Evolutionary conservation across 2,888 invertebrate species (phyloP).

Genomic region (Amiota mariae): DNA sequence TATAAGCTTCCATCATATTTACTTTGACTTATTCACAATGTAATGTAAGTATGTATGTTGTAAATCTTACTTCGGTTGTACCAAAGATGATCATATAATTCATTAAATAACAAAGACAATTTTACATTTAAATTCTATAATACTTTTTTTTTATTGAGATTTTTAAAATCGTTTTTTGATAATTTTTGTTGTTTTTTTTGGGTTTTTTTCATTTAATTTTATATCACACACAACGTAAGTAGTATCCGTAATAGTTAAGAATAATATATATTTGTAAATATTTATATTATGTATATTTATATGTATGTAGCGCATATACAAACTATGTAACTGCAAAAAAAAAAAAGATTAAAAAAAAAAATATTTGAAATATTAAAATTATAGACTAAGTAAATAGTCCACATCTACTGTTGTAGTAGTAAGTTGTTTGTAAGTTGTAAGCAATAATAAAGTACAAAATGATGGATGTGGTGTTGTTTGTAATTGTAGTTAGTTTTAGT

Average conservation of each 20-base stretch:
- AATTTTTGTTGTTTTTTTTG: slow-evolving; percentile 57
- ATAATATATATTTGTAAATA: slow-evolving; percentile 40
- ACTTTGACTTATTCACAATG: too few species aligned
- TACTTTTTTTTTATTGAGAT: slow-evolving; percentile 68
- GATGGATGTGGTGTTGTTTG: too few species aligned
- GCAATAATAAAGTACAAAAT: too few species aligned
- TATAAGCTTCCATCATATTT: too few species aligned
- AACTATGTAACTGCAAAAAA: slow-evolving; percentile 19
- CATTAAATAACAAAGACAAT: too few species aligned
- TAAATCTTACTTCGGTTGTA: too few species aligned
- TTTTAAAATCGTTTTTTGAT: slow-evolving; percentile 61
- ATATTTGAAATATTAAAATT: neutral
- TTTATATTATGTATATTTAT: slow-evolving; percentile 29
- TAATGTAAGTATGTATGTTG: too few species aligned
- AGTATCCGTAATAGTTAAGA: too few species aligned
- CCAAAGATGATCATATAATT: too few species aligned
- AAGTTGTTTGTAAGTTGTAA: too few species aligned
- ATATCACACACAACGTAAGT: slow-evolving; percentile 70
- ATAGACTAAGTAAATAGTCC: neutral
- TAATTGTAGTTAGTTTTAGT: too few species aligned
- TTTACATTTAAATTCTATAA: slow-evolving; percentile 52
- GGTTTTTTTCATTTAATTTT: slow-evolving; percentile 60
- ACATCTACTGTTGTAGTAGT: too few species aligned
- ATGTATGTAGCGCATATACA: slow-evolving; percentile 36
- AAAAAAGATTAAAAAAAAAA: neutral